Base-by-base conservation (phyloP, 2,797 vertebrate species). In the Schizopygopsis pylzovi region DNA sequence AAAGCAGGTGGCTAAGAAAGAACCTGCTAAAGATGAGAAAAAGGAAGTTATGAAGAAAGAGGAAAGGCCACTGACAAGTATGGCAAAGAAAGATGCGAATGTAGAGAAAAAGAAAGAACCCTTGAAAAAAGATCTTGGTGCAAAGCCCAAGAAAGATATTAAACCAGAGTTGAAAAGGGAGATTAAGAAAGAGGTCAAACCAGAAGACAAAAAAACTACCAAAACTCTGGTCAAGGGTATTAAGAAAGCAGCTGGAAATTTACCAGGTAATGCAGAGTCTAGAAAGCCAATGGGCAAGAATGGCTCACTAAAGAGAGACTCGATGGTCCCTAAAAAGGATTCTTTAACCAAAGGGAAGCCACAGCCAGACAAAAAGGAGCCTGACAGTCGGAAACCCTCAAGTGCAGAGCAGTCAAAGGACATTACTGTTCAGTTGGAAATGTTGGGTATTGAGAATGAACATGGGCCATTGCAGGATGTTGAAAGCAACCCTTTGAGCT, bases 61-160 rank as follows among this genome's bases (percentile, higher is more conserved):
- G 0, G 95, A 96, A 86, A 95, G 92, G 33, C 85, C 18, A 0
- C 16, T 61, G 45, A 83, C 41, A 12, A 81, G 81, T 67, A 71
- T 82, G 39, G 63, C 83, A 15, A 94, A 92, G 79, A 92, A 91
- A 85, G 90, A 91, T 33, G 89, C 89, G 25, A 89, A 83, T 79
- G 52, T 43, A 28, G 91, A 94, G 56, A 94, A 93, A 75, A 95
- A 92, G 87, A 94, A 91, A 81, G 95, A 95, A 49, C 15, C 3
- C 0, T 16, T 86, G 1, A 95, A 94, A 87, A 95, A 93, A 81
- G 95, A 95, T 18, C 0, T 25, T 45, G 90, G 80, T 88, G 20
- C 73, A 37, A 96, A 95, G 83, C 87, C 80, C 0, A 97, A 95
- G 92, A 97, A 95, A 83, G 96, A 96, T 0, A 10, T 92, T 7